Conservation (phyloP, 2,888 invertebrate genomes). For the Pasiphila rectangulata region DNA sequence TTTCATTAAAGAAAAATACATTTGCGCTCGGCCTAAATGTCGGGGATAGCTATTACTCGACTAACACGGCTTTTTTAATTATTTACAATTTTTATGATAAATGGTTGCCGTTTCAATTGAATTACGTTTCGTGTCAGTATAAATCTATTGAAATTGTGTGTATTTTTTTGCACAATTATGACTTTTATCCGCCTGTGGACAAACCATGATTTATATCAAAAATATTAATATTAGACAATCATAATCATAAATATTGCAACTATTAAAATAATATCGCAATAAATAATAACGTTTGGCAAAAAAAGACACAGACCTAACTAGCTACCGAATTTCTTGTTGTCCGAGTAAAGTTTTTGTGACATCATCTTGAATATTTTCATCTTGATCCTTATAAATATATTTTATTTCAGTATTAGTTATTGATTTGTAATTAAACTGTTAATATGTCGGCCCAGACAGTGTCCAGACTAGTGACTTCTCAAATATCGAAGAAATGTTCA, state of each 20-base stretch:
- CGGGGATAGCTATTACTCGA: too few relatives aligned
- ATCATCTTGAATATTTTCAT: neutral
- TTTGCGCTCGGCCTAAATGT: too few relatives aligned
- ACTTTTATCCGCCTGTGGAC: neutral
- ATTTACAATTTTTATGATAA: too few relatives aligned
- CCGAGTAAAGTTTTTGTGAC: neutral
- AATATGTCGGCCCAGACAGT: conserved; percentile 19
- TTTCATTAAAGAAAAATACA: too few relatives aligned
- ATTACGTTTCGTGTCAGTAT: too few relatives aligned
- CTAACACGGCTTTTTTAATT: too few relatives aligned
- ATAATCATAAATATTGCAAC: conserved; percentile 19
- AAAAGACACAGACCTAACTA: conserved; percentile 2
- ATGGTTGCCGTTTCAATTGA: too few relatives aligned
- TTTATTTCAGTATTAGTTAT: neutral
- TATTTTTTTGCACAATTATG: neutral
- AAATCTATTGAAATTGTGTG: too few relatives aligned
- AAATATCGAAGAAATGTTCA: conserved; percentile 4
- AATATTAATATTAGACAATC: conserved; percentile 1
- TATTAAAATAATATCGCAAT: conserved; percentile 7
- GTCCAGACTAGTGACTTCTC: conserved; percentile 13
- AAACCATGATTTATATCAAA: neutral
- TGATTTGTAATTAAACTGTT: conserved; percentile 13
- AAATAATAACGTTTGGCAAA: conserved; percentile 11
- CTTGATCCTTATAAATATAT: neutral
- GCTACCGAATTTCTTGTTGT: conserved; percentile 24